phyloP scores from a whole-genome alignment of 2,113 vertebrate genomes.

The Turnix velox region DNA sequence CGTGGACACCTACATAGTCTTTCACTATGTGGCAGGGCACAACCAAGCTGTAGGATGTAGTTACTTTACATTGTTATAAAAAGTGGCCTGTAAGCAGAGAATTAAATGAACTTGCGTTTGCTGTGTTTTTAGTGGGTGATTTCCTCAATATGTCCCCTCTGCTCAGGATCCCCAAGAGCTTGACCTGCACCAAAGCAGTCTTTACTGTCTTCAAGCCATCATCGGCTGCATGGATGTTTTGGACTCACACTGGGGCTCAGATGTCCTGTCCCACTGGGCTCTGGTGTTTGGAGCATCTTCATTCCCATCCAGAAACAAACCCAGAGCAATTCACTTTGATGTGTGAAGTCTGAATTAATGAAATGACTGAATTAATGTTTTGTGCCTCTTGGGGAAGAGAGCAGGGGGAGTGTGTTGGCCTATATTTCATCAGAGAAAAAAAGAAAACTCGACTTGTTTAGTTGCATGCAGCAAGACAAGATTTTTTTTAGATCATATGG shows the following conservation, averaged over 20 bases:
- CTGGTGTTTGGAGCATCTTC: background rate
- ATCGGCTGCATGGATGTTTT: rapidly evolving
- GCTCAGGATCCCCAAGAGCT: background rate
- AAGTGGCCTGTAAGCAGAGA: background rate
- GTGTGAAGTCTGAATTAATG: conserved; percentile 57
- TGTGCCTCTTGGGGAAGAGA: conserved; percentile 30
- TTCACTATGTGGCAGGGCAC: background rate
- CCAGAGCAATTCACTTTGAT: conserved; percentile 56
- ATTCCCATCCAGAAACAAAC: conserved; percentile 26
- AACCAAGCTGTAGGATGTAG: background rate
- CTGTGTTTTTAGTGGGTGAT: background rate
- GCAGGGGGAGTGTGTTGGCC: background rate
- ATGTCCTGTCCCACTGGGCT: background rate
- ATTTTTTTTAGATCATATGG: background rate
- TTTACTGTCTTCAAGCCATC: background rate
- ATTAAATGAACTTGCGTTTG: background rate
- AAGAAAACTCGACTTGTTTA: background rate
- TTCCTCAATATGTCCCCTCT: background rate
- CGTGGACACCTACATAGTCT: background rate
- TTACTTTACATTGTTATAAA: background rate
- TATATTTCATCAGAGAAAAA: conserved; percentile 37
- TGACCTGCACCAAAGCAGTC: background rate
- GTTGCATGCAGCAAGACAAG: background rate
- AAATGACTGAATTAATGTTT: conserved; percentile 48
- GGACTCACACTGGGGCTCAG: background rate